phyloP scores from a whole-genome alignment of 2,888 invertebrate species.

The Capitulum mitella region DNA sequence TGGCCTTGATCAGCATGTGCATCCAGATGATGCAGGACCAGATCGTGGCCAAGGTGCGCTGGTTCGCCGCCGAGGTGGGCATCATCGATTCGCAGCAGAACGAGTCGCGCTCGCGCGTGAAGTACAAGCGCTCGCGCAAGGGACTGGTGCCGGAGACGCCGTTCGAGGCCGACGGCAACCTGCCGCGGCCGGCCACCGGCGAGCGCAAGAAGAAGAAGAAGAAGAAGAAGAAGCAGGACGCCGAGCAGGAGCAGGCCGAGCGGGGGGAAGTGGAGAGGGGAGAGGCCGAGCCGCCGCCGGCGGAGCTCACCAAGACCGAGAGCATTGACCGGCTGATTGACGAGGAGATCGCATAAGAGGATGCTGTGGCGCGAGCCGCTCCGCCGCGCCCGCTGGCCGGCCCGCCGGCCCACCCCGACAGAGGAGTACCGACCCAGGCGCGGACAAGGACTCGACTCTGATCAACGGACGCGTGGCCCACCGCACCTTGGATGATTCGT shows the following conservation, averaged over 20 bases:
- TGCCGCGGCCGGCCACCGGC: background rate
- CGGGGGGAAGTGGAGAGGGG: background rate
- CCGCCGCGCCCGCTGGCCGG: background rate
- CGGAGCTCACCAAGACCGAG: background rate
- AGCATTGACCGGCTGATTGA: background rate
- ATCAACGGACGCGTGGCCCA: background rate
- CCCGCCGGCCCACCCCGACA: background rate
- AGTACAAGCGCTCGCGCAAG: background rate
- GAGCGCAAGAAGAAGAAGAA: background rate
- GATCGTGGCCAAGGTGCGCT: constrained; percentile 39
- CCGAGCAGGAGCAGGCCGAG: background rate
- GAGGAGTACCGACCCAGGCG: background rate
- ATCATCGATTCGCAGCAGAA: background rate
- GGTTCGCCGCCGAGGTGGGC: constrained; percentile 33
- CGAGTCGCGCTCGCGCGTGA: background rate
- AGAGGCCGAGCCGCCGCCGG: background rate
- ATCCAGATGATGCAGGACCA: constrained; percentile 46
- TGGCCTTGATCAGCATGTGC: constrained; percentile 45
- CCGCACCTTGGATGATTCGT: background rate
- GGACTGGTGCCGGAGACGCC: background rate
- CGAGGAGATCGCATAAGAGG: constrained; percentile 12
- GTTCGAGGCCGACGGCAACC: background rate
- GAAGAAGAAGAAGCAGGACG: background rate
- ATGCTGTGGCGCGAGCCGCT: background rate
- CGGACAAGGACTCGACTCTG: background rate